phyloP scores from a whole-genome alignment of 2,797 vertebrate species.

The Numenius phaeopus region DNA sequence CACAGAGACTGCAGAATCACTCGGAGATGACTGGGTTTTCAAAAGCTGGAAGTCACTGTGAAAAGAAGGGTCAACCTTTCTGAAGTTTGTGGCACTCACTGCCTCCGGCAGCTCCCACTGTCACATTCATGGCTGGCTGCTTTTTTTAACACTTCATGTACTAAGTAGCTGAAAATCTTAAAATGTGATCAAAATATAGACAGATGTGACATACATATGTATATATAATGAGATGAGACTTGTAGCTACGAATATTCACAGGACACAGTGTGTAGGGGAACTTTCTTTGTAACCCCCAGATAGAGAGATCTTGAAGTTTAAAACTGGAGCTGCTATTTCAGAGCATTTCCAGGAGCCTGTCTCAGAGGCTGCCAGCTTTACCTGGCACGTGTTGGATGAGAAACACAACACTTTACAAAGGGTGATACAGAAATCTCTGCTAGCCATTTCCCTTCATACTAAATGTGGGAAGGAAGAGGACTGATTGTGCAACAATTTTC shows the following conservation, averaged over 20 bases:
- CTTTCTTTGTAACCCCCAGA: neutral
- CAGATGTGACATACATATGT: too few species aligned
- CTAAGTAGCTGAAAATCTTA: neutral
- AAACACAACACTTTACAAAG: neutral
- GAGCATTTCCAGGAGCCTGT: neutral
- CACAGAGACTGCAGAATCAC: neutral
- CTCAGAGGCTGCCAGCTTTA: neutral
- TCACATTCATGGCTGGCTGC: neutral
- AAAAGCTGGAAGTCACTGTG: neutral
- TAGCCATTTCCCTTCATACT: neutral
- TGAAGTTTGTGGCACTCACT: neutral
- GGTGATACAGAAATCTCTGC: neutral
- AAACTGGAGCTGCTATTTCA: neutral
- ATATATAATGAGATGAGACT: neutral
- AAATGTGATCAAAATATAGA: neutral
- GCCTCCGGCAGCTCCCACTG: neutral
- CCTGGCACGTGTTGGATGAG: neutral
- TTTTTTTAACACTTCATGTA: neutral
- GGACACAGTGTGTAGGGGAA: neutral
- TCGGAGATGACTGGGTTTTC: neutral
- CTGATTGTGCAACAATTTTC: neutral
- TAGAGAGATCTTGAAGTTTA: neutral
- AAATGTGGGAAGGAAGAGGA: neutral
- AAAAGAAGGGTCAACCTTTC: neutral
- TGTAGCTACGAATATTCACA: neutral